Percentiles rank a stretch among this genome's conserved stretches.
phyloP scores from a whole-genome alignment of 2,113 vertebrate species.

The Bagarius yarrelli region DNA sequence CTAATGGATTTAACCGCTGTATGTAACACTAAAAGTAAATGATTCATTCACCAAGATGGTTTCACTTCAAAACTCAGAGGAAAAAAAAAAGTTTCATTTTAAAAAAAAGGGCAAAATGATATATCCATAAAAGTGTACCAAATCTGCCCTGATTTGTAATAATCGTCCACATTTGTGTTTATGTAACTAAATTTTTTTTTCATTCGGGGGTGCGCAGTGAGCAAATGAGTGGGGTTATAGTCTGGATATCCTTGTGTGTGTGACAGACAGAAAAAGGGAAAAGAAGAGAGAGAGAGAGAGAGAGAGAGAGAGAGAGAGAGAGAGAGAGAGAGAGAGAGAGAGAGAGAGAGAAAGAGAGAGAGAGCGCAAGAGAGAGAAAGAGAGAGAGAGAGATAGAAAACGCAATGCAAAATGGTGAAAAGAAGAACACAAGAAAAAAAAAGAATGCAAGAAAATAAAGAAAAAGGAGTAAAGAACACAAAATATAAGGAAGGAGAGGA shows the following conservation, averaged over 20 bases:
- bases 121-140: neutral
- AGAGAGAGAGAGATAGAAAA: too few species aligned
- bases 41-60: neutral
- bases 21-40: neutral
- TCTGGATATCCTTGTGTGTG: neutral
- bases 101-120: neutral
- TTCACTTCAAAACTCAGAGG: neutral
- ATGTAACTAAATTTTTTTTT: neutral
- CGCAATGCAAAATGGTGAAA: neutral
- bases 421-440: neutral
- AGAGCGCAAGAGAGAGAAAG: too few species aligned
- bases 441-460: neutral
- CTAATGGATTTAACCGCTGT: neutral
- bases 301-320: neutral
- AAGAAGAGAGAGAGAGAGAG: neutral
- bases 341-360: neutral
- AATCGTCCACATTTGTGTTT: neutral
- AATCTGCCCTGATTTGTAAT: neutral
- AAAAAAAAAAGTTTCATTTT: neutral
- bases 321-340: neutral
- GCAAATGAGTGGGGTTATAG: slow-evolving; percentile 26
- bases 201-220: neutral
- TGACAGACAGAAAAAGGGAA: neutral
- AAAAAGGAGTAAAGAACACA: neutral
- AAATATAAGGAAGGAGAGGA: neutral